Evolutionary conservation across 2,797 vertebrate genomes (phyloP).

Genomic region (Aulostomus chinensis): DNA sequence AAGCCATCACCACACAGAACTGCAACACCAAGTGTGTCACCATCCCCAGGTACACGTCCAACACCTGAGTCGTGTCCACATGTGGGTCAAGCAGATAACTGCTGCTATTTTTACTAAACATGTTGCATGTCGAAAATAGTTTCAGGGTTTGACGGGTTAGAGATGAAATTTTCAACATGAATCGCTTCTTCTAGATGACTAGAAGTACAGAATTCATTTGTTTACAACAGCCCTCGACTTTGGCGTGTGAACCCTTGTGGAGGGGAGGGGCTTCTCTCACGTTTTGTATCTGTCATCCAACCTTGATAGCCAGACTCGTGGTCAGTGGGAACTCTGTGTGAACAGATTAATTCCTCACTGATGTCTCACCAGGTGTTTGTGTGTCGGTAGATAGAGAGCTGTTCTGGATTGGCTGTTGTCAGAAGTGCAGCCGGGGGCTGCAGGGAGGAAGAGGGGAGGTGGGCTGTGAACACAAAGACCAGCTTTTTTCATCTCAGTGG

Average conservation of each 20-base stretch:
- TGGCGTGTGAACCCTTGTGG: too few relatives aligned
- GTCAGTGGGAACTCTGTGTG: constrained; percentile 61
- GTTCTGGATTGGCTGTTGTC: constrained; percentile 39
- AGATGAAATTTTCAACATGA: constrained; percentile 49
- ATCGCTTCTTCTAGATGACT: too few relatives aligned
- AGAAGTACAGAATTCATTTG: too few relatives aligned
- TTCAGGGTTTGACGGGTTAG: constrained; percentile 35
- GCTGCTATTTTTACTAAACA: too few relatives aligned
- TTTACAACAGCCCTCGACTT: too few relatives aligned
- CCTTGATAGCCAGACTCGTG: constrained; percentile 69
- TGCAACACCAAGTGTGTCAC: constrained; percentile 99
- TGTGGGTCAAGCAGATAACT: not conserved
- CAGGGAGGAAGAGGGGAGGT: too few relatives aligned
- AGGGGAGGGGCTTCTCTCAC: too few relatives aligned
- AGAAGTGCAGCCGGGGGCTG: too few relatives aligned
- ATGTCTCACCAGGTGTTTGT: constrained; percentile 57
- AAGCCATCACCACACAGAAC: constrained; percentile 97
- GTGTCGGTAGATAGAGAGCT: constrained; percentile 61
- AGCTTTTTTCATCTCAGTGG: too few relatives aligned
- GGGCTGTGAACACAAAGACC: too few relatives aligned
- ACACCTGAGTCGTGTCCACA: not conserved
- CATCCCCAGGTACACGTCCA: constrained; percentile 90
- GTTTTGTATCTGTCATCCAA: constrained; percentile 74
- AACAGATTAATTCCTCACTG: constrained; percentile 42
- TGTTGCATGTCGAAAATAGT: too few relatives aligned